A percentile compares a stretch with the other conserved stretches of the same genome.
phyloP scores from a whole-genome alignment of 2,888 invertebrate species.

The Formica aserva region DNA sequence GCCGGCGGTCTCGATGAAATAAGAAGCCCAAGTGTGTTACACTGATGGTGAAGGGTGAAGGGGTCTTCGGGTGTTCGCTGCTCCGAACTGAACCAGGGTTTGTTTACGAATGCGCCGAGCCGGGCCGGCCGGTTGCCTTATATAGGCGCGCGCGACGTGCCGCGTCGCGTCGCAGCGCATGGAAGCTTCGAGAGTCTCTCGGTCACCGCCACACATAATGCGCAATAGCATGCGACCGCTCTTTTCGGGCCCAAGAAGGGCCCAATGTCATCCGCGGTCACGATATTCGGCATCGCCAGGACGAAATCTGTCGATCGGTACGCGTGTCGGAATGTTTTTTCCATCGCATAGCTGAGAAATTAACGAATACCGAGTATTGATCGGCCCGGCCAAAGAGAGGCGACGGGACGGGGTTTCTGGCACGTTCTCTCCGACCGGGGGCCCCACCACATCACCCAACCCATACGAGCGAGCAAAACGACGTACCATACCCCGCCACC shows the following conservation, averaged over 20 bases:
- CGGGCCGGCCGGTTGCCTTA: conserved; percentile 74
- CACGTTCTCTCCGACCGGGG: conserved; percentile 77
- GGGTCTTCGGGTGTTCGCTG: conserved; percentile 77
- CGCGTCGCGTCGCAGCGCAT: conserved; percentile 75
- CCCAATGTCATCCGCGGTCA: accelerated
- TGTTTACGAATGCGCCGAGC: conserved; percentile 82
- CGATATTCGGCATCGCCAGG: background rate
- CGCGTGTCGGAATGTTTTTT: background rate
- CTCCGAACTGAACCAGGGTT: conserved; percentile 77
- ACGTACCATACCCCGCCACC: conserved; percentile 58
- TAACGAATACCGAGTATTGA: conserved; percentile 79
- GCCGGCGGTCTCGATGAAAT: conserved; percentile 72
- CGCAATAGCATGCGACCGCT: conserved; percentile 52
- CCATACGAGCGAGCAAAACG: conserved; percentile 65
- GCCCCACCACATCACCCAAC: conserved; percentile 66
- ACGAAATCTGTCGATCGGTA: conserved; percentile 1
- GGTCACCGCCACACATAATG: conserved; percentile 53
- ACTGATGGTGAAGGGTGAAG: conserved; percentile 59
- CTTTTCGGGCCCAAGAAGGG: conserved; percentile 13
- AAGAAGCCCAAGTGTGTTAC: conserved; percentile 67
- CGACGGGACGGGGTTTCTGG: conserved; percentile 81
- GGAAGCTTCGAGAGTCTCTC: conserved; percentile 51
- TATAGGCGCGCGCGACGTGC: conserved; percentile 80
- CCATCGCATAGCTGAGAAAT: conserved; percentile 25
- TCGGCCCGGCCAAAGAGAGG: conserved; percentile 69